These are phyloP conservation scores for Zoanthus sociatus DNA, from an alignment of 92 coral and sea anemone species.

Conservation along the genomic window DNA sequence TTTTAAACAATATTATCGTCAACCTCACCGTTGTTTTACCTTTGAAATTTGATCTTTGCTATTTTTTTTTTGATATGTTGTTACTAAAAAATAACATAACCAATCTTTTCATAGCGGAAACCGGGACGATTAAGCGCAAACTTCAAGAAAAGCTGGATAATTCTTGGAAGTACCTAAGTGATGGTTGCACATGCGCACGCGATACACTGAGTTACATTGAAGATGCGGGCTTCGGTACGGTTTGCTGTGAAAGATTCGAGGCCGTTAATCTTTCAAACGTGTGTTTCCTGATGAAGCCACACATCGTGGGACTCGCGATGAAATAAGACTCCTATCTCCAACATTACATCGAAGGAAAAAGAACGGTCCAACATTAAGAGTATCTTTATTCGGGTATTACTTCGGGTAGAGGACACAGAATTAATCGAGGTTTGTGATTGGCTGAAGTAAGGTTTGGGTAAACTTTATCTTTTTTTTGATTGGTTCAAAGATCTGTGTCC, in stretches of 20 bases:
- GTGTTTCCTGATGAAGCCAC: slow-evolving; percentile 84
- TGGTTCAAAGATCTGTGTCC: too few species aligned
- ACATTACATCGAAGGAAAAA: too few species aligned
- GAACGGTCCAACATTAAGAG: too few species aligned
- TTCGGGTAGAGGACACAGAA: too few species aligned
- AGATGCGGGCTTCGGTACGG: slow-evolving; percentile 79
- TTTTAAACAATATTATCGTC: background rate
- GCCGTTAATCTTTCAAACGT: slow-evolving; percentile 57
- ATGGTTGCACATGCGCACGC: slow-evolving; percentile 88
- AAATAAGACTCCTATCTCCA: slow-evolving; percentile 44
- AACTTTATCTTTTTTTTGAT: too few species aligned
- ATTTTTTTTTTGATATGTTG: background rate
- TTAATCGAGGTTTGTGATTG: too few species aligned
- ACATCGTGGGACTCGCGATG: slow-evolving; percentile 82
- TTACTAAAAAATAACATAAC: background rate
- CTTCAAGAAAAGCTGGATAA: slow-evolving; percentile 72
- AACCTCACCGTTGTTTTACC: background rate
- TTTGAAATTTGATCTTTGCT: background rate
- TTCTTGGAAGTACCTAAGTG: slow-evolving; percentile 87
- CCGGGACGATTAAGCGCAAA: slow-evolving; percentile 67
- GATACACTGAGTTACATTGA: slow-evolving; percentile 68
- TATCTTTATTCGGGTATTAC: too few species aligned
- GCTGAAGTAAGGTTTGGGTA: too few species aligned
- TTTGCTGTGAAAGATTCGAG: slow-evolving; percentile 70
- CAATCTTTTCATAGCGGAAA: slow-evolving; percentile 62